phyloP scores from a whole-genome alignment of 1,140 invertebrate species.

The Habropoda laboriosa region DNA sequence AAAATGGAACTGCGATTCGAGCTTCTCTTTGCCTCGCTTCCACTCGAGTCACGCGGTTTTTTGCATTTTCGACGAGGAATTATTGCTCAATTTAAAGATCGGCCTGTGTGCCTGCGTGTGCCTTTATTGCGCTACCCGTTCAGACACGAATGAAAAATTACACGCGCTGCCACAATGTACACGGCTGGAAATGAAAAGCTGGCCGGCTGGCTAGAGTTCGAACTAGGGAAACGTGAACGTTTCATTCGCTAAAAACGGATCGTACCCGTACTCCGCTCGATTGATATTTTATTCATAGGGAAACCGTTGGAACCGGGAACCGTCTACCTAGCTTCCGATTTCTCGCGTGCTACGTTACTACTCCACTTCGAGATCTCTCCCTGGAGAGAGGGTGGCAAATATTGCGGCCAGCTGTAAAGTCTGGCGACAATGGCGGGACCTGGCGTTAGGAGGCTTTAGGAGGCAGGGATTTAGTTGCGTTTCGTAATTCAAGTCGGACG shows the following conservation, averaged over 20 bases:
- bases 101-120: neutral
- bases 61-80: slow-evolving; percentile 1
- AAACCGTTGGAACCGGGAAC: neutral
- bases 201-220: too few relatives aligned
- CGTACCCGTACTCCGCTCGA: neutral
- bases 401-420: slow-evolving; percentile 11
- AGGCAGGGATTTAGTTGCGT: neutral
- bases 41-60: too few relatives aligned
- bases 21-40: neutral
- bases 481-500: slow-evolving; percentile 31
- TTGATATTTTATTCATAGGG: slow-evolving; percentile 43
- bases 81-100: slow-evolving; percentile 13
- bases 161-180: neutral
- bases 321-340: neutral
- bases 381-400: neutral
- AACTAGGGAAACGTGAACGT: too few relatives aligned
- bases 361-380: neutral
- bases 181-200: slow-evolving; percentile 12
- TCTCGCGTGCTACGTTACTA: neutral
- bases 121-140: slow-evolving; percentile 6
- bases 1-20: neutral
- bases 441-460: neutral
- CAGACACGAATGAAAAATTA: slow-evolving; percentile 21
- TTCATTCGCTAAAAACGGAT: slow-evolving; percentile 25
- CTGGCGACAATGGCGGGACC: neutral